Conservation (phyloP, 2,113 vertebrate genomes). For the Dunckerocampus dactyliophorus region DNA sequence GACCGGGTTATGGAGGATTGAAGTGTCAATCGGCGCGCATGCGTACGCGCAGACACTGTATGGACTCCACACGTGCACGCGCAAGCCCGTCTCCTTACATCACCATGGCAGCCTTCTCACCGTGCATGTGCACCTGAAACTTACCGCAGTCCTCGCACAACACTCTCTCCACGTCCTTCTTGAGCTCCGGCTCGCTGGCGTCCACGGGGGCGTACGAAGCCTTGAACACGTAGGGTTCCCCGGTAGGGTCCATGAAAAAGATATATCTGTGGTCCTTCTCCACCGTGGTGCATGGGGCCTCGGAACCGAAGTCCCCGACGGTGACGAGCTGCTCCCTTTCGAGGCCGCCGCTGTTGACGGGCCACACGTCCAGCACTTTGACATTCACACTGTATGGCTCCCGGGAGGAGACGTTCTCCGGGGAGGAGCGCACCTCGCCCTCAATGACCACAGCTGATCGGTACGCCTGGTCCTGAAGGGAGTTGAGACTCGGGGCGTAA, state of each 20-base stretch:
- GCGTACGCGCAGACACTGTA: constrained; percentile 26
- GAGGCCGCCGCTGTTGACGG: constrained; percentile 89
- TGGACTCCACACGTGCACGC: constrained; percentile 39
- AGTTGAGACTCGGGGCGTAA: constrained; percentile 93
- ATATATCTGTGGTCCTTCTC: constrained; percentile 94
- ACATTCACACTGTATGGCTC: constrained; percentile 86
- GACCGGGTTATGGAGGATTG: constrained; percentile 48
- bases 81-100: constrained; percentile 57
- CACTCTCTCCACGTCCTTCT: constrained; percentile 91
- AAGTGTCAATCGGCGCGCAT: constrained; percentile 33
- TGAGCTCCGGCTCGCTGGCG: constrained; percentile 86
- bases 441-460: constrained; percentile 92
- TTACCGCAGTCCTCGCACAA: constrained; percentile 96
- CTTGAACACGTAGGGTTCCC: constrained; percentile 87
- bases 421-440: constrained; percentile 90
- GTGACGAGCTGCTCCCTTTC: constrained; percentile 94
- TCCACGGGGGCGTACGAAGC: constrained; percentile 89
- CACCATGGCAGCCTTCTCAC: constrained; percentile 51
- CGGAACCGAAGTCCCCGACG: constrained; percentile 84
- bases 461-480: constrained; percentile 94
- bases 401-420: constrained; percentile 82
- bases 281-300: constrained; percentile 86
- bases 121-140: constrained; percentile 65
- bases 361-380: constrained; percentile 93
- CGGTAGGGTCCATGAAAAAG: constrained; percentile 95